Conservation (phyloP, 2,797 vertebrate species). For the Xiphophorus birchmanni region DNA sequence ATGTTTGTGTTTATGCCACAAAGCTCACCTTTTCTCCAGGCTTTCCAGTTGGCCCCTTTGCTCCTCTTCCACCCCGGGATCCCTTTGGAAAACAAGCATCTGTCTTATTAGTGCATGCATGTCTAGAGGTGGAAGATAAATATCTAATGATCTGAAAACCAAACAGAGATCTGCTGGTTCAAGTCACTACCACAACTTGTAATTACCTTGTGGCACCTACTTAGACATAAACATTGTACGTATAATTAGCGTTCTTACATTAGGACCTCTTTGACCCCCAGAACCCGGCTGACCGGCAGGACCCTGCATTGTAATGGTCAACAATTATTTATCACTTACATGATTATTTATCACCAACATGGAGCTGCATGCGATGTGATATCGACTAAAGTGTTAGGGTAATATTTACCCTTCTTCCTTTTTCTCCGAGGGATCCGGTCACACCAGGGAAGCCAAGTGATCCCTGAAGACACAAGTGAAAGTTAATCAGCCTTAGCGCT, state of each 20-base stretch:
- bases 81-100: slow-evolving; percentile 80
- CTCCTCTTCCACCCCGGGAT: slow-evolving; percentile 86
- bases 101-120: slow-evolving; percentile 55
- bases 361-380: slow-evolving; percentile 12
- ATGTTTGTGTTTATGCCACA: slow-evolving; percentile 37
- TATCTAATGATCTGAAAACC: slow-evolving; percentile 36
- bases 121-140: slow-evolving; percentile 41
- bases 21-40: slow-evolving; percentile 88
- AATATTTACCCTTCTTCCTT: slow-evolving; percentile 90
- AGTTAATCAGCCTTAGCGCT: slow-evolving; percentile 75
- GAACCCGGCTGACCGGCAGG: slow-evolving; percentile 85
- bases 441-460: slow-evolving; percentile 86
- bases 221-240: slow-evolving; percentile 5
- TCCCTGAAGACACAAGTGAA: slow-evolving; percentile 82
- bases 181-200: slow-evolving; percentile 28
- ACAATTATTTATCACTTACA: slow-evolving; percentile 25
- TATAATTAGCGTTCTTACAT: slow-evolving; percentile 77
- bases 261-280: slow-evolving; percentile 87
- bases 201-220: slow-evolving; percentile 30
- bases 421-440: slow-evolving; percentile 85
- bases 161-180: slow-evolving; percentile 30
- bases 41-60: slow-evolving; percentile 87
- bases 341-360: slow-evolving; percentile 1
- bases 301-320: slow-evolving; percentile 79
- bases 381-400: slow-evolving; percentile 13